These are phyloP conservation scores for Poicephalus meyeri DNA, from an alignment of 2,113 vertebrate species.

Conservation along the genomic window DNA sequence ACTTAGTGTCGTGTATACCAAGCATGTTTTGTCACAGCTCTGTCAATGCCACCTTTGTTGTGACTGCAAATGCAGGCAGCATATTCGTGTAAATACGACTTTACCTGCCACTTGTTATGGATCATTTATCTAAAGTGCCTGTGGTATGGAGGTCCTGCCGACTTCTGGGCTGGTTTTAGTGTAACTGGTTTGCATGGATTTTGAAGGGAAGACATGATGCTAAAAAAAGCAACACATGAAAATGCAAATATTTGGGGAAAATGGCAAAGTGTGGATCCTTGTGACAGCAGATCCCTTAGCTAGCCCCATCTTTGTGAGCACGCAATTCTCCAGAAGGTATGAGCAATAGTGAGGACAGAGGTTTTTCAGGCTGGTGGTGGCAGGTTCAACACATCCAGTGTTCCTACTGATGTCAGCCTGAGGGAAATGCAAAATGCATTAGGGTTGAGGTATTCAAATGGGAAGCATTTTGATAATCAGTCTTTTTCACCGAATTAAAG, in stretches of 20 bases:
- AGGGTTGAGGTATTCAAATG: neutral
- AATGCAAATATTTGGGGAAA: neutral
- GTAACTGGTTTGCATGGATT: neutral
- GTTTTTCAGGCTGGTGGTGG: neutral
- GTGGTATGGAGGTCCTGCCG: neutral
- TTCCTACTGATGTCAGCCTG: conserved; percentile 18
- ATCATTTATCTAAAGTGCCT: neutral
- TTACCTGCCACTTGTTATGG: neutral
- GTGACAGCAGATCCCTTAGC: neutral
- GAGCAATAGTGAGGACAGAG: conserved; percentile 14
- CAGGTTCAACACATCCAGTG: neutral
- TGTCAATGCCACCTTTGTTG: neutral
- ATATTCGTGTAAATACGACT: neutral
- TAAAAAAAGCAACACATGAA: neutral
- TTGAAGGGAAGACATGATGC: neutral
- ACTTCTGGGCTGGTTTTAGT: neutral
- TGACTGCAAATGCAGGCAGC: neutral
- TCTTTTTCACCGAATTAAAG: conserved; percentile 24
- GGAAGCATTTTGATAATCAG: conserved; percentile 38
- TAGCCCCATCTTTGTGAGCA: neutral
- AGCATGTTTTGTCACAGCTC: neutral
- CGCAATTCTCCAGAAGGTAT: neutral
- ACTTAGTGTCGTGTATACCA: neutral
- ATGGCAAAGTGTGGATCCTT: neutral
- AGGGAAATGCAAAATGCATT: neutral